Percentiles rank a stretch among this genome's conserved stretches.
Evolutionary conservation across 2,888 invertebrate species (phyloP).

Genomic region (Maniola hyperantus): DNA sequence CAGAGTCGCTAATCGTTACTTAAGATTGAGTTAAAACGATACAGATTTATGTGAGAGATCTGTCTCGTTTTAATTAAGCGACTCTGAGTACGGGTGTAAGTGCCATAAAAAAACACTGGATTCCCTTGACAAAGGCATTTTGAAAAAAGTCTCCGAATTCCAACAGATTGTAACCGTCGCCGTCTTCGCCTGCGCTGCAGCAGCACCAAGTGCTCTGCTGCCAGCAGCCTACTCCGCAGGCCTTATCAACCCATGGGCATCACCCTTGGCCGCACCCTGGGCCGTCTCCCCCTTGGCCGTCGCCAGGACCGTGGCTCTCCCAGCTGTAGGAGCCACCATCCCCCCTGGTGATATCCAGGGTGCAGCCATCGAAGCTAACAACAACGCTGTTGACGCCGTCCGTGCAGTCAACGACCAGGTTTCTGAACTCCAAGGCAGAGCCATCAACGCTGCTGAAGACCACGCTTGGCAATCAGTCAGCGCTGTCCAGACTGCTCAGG

Average conservation of each 20-base stretch:
- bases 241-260: constrained; percentile 41
- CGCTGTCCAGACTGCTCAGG: constrained; percentile 71
- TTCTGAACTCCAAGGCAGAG: constrained; percentile 70
- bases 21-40: too few species aligned
- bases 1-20: too few species aligned
- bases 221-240: constrained; percentile 56
- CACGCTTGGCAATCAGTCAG: constrained; percentile 75
- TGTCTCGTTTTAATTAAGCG: too few species aligned
- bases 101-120: background rate
- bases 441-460: constrained; percentile 76
- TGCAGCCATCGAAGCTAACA: constrained; percentile 72
- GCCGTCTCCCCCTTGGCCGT: constrained; percentile 52
- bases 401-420: constrained; percentile 74
- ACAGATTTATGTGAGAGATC: too few species aligned
- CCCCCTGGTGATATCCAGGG: constrained; percentile 62
- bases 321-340: constrained; percentile 63
- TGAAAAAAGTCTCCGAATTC: background rate
- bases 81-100: too few species aligned
- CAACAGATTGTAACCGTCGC: constrained; percentile 81
- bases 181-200: constrained; percentile 73
- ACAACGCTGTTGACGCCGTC: constrained; percentile 68
- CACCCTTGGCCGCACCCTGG: constrained; percentile 43
- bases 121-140: too few species aligned
- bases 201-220: constrained; percentile 67
- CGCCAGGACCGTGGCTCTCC: constrained; percentile 54